Base-by-base conservation (phyloP, 2,888 invertebrate species). In the Elaeidobius kamerunicus region DNA sequence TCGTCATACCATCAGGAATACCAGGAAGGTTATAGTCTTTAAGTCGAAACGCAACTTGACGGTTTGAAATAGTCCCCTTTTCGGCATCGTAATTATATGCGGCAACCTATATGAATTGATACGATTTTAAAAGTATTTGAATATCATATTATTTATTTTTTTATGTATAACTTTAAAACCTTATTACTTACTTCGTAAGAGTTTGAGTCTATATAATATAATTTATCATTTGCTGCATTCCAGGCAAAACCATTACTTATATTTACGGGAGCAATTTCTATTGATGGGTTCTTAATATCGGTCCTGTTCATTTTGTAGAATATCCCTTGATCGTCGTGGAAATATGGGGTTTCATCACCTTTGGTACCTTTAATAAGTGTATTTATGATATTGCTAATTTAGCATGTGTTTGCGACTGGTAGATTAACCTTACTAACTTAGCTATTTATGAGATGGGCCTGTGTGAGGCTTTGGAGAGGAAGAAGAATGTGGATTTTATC, bases 161-260 rank as follows among this genome's bases (percentile, higher is more conserved):
- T n/a, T n/a, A n/a, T n/a, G n/a, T n/a, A n/a, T n/a, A n/a, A n/a
- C n/a, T n/a, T n/a, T n/a, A n/a, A 14, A 18, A 18, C n/a, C n/a
- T 19, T 12, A 2, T 11, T 42, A 23, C 45, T 41, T 41, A 49
- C 75, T 59, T 81, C 78, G 20, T 75, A 70, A 0, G 84, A 82
- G 0, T 80, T 76, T 0, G 87, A 81, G 71, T 91, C 90, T 27
- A 87, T 86, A 70, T 85, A 90, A 70, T 85, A 90, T 77, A 90
- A 83, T 61, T 77, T 80, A 55, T 79, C 77, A 63, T 81, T 80
- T 63, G 85, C 83, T 0, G 71, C 64, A n/a, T 81, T 84, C 90
- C 90, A 91, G 1, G 83, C 82, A 5, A 90, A 70, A 2, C 91
- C 91, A 63, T 91, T 91, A 35, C 88, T 88, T 11, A 88, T 76